Base-by-base conservation (phyloP, 2,113 vertebrate genomes). In the Lasiurus cinereus region DNA sequence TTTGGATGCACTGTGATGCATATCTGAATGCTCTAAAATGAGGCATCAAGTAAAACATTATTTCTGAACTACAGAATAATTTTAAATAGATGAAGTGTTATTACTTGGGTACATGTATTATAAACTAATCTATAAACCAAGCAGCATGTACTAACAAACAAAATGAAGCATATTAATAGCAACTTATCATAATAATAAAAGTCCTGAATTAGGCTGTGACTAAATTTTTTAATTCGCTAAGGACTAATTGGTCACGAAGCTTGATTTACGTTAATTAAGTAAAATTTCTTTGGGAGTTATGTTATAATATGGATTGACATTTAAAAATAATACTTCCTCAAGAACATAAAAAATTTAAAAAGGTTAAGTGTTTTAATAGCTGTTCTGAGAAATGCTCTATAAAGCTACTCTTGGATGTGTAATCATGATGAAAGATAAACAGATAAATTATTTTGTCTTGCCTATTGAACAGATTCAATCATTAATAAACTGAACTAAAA, bases 21-120 rank as follows among this genome's bases (percentile, higher is more conserved):
- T 89, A 72, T 64, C 87, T 94, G 84, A 90, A 70, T 83, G 48
- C 79, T 83, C 76, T 27, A 88, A 96, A 97, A 84, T 83, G 21
- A 96, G 33, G 21, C 69, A 79, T 83, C 67, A 93, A 93, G 72
- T 77, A 91, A 77, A 96, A 88, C 46, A 88, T 62, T 90, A 74
- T 79, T 90, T 88, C 54, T 79, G 27, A 95, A 85, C 43, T 86
- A 91, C 2, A 73, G n/a, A 54, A 64, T 88, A 19, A 64, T 76
- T 93, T 93, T 66, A 96, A 94, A 90, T 82, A 94, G 94, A 78
- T 93, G 39, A 92, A 89, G 80, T 94, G 66, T 70, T 95, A 94
- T 78, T 93, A 54, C 50, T 76, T 83, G 8, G 31, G 33, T 46
- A 33, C 18, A n/a, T 94, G 11, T 74, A 59, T 95, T 95, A 88